Conservation (phyloP, 2,797 vertebrate genomes). For the Bradypodion ventrale region DNA sequence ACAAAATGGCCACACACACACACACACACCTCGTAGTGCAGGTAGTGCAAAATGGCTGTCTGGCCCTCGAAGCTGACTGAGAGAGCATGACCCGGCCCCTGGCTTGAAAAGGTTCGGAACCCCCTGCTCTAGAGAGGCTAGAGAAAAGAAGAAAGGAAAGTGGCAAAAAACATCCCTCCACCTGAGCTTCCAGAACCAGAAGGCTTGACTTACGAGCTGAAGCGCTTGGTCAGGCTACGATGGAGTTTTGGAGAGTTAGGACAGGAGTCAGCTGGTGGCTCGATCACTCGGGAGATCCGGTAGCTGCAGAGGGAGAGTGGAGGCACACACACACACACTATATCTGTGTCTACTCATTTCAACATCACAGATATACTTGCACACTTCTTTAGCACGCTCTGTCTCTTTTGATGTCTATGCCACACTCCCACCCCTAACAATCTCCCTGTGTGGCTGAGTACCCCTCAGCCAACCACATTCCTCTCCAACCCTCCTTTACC, state of each 20-base stretch:
- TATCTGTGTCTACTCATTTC: not conserved
- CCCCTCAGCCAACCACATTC: not conserved
- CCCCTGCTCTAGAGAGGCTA: too few species aligned
- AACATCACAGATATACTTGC: not conserved
- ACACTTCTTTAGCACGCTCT: not conserved
- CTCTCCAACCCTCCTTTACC: not conserved
- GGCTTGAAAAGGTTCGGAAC: too few species aligned
- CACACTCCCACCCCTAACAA: too few species aligned
- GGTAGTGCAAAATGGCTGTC: too few species aligned
- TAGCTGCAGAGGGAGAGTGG: constrained; percentile 71
- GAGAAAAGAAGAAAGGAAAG: not conserved
- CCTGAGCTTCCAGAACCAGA: not conserved
- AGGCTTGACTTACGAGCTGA: constrained; percentile 80
- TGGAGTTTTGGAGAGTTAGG: constrained; percentile 78
- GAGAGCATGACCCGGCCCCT: too few species aligned
- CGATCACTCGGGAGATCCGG: constrained; percentile 80
- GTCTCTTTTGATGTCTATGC: not conserved
- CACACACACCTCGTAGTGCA: too few species aligned
- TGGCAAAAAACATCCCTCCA: not conserved
- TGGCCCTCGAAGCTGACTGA: too few species aligned
- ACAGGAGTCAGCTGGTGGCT: constrained; percentile 82
- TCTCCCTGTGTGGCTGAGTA: not conserved
- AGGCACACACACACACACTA: not conserved
- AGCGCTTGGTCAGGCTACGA: constrained; percentile 81
- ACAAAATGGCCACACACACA: too few species aligned